Evolutionary conservation across 2,113 vertebrate species (phyloP), one percentile per base, ranked within the genome.

Genomic region (Tragelaphus imberbis): DNA sequence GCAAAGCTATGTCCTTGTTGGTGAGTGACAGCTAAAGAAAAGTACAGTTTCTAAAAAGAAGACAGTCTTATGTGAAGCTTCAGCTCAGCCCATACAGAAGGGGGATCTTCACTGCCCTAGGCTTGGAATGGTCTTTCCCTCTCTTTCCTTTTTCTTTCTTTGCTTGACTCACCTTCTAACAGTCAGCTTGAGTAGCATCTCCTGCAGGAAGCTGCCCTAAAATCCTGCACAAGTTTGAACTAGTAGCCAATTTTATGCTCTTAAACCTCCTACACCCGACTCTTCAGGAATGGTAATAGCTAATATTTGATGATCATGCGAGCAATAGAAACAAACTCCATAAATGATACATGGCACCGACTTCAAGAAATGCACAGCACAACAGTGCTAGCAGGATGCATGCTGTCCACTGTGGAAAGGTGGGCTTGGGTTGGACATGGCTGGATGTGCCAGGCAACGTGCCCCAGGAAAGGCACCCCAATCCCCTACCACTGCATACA

Each of bases 401-500:
- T 0, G 10, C 13, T 0, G 6, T 30, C 12, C 2, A 27, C 56
- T 61, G 5, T 0, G 2, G 47, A 81, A 40, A 81, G 88, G 28
- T 7, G 9, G 30, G 15, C 49, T n/a, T 17, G 53, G 90, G 21
- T 55, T 59, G n/a, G 33, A 53, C 17, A 3, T 0, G 9, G 53
- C 44, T 21, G 85, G 51, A 58, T 16, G 13, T 14, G 63, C 27
- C 5, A 40, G 10, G 53, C 40, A 7, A 0, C 1, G 19, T 28
- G 40, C 15, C n/a, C 44, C 25, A 10, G 44, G 21, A 77, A 51
- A 95, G 55, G n/a, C 0, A 17, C 12, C 15, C 19, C 55, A 19
- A 51, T 1, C 59, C 53, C 36, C 61, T 65, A 56, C 61, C 14
- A 58, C 16, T 53, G 84, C 16, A 11, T 8, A 8, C n/a, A 53